Conservation (phyloP, 1,140 invertebrate genomes). For the Lasioglossum albipes region DNA sequence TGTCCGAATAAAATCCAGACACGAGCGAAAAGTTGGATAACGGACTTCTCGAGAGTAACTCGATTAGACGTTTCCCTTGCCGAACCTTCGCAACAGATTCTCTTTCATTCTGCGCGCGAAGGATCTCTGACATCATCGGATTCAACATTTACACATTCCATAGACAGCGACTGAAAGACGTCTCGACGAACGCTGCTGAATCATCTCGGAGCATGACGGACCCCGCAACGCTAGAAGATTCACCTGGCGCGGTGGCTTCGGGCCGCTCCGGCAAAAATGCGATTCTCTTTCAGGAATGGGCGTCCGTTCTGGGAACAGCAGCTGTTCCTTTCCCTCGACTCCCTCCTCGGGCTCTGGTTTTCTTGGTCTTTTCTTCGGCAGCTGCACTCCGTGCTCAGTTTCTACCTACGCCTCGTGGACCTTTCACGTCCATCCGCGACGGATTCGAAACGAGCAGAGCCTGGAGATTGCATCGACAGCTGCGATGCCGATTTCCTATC, state of each 20-base stretch:
- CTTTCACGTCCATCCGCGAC: conserved; percentile 47
- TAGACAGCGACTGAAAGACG: neutral
- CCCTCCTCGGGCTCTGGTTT: conserved; percentile 22
- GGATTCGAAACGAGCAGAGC: conserved; percentile 23
- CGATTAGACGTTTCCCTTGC: no score
- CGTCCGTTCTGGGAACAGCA: conserved; percentile 63
- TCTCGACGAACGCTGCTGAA: neutral
- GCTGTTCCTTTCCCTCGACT: conserved; percentile 60
- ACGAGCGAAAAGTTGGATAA: no score
- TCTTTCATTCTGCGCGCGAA: neutral
- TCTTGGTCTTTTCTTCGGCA: conserved; percentile 53
- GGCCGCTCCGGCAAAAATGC: neutral
- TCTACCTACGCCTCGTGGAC: conserved; percentile 51
- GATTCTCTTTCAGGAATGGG: conserved; percentile 41
- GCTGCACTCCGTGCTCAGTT: conserved; percentile 55
- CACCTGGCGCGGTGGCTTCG: conserved; percentile 43
- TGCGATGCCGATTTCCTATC: neutral
- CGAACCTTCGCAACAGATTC: no score
- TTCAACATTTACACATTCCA: neutral
- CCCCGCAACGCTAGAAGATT: conserved; percentile 34
- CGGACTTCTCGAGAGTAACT: no score
- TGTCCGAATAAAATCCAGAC: no score
- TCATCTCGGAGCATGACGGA: neutral
- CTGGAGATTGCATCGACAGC: conserved; percentile 22
- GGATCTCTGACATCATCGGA: neutral